Evolutionary conservation across 2,113 vertebrate genomes (phyloP), one percentile per base, ranked within the genome.

Genomic region (Camarhynchus parvulus): DNA sequence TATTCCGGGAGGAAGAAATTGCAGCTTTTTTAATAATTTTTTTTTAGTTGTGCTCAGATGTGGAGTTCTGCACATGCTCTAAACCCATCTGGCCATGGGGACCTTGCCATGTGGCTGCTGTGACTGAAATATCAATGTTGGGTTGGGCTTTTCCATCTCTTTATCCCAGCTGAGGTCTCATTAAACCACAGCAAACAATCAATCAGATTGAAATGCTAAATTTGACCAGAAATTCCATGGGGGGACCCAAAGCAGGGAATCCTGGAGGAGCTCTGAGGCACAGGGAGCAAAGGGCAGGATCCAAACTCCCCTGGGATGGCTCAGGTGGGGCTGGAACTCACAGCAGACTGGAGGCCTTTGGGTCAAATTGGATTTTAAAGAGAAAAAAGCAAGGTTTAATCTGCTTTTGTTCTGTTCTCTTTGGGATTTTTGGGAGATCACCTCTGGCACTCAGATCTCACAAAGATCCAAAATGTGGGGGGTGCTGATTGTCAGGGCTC

Each of bases 161-260:
- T n/a, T 11, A 35, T 74, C 76, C 15, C 61, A 55, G 64, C 72
- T 47, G 50, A 77, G 92, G 72, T 28, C 90, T 94, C 81, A 7
- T 95, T 75, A 84, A 62, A 90, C 24, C 53, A n/a, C 47, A 87
- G 50, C 59, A 77, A 93, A 88, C 9, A 44, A 91, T 83, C 92
- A 39, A 72, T 83, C 85, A 13, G 6, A 63, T 31, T 50, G 41
- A 11, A 87, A 80, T 17, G 35, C 55, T 74, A 20, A 58, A 41
- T 37, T 42, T 33, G 80, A 47, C 64, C 28, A 37, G 68, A 44
- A 42, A 21, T 85, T 66, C 46, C 82, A n/a, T 2, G 25, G 58
- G 78, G 78, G 30, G 14, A 74, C 70, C 72, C n/a, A 59, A 88
- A 35, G 13, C 15, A 2, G 7, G 3, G 53, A 7, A 83, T 86